Percentiles rank a stretch among this genome's conserved stretches.
Conservation (phyloP, 2,113 vertebrate species). For the Charadrius vociferus region DNA sequence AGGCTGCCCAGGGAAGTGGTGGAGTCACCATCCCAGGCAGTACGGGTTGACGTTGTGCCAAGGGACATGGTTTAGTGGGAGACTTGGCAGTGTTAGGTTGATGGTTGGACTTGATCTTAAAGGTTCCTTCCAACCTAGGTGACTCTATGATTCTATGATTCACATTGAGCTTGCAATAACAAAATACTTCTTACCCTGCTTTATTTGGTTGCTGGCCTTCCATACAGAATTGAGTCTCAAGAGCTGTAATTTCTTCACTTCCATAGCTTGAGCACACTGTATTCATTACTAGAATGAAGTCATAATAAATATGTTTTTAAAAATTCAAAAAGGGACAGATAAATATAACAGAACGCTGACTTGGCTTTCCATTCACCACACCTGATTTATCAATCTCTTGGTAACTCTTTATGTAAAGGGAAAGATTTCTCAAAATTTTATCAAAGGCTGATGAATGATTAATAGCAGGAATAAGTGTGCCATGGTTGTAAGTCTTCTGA, state of each 20-base stretch:
- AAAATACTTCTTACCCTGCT: background rate
- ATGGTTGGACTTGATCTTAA: background rate
- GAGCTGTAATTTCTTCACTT: background rate
- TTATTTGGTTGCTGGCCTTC: background rate
- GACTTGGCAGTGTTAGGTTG: background rate
- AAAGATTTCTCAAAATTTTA: background rate
- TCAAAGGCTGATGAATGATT: constrained; percentile 20
- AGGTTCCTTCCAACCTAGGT: background rate
- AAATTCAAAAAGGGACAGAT: background rate
- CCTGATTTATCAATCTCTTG: background rate
- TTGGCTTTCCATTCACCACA: background rate
- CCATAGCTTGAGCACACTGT: background rate
- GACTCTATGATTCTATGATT: background rate
- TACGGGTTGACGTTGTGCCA: background rate
- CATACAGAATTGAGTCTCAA: background rate
- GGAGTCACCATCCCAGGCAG: background rate
- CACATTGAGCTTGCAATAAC: background rate
- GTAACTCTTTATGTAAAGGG: background rate
- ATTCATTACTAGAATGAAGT: background rate
- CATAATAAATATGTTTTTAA: background rate
- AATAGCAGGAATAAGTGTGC: background rate
- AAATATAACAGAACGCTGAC: background rate
- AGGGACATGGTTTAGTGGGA: background rate
- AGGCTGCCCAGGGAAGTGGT: background rate
- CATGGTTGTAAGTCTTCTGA: background rate